Evolutionary conservation across 2,888 invertebrate species (phyloP).

Genomic region (Amblyteles armatorius): DNA sequence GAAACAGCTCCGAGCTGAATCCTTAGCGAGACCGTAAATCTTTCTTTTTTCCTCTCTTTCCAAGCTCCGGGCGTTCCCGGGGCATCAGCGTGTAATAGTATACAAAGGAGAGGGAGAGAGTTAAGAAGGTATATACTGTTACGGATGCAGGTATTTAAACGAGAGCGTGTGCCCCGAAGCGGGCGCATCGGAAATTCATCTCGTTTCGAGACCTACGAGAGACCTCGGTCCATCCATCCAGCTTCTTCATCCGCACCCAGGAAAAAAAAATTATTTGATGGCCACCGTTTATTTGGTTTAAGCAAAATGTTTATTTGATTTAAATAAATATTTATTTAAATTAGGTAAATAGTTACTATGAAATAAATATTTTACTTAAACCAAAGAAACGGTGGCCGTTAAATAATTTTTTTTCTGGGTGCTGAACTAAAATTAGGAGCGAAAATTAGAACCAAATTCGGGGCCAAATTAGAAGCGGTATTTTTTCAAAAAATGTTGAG

Average conservation of each 20-base stretch:
- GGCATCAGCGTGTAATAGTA: conserved; percentile 21
- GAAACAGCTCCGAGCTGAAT: conserved; percentile 22
- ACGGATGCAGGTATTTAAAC: conserved; percentile 66
- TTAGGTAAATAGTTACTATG: no score
- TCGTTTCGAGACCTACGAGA: conserved; percentile 17
- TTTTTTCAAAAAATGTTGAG: no score
- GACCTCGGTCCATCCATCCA: conserved; percentile 6
- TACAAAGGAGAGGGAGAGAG: conserved; percentile 52
- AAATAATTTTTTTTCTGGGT: no score
- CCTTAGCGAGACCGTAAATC: conserved; percentile 66
- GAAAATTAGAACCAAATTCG: no score
- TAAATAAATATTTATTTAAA: no score
- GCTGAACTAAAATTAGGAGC: no score
- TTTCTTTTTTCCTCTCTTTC: conserved; percentile 40
- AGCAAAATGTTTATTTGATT: no score
- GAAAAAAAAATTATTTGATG: no score
- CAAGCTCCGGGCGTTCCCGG: conserved; percentile 22
- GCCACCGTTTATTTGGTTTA: no score
- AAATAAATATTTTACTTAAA: no score
- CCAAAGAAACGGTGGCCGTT: no score
- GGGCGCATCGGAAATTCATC: conserved; percentile 49
- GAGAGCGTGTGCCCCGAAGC: conserved; percentile 56
- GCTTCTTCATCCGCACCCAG: not conserved
- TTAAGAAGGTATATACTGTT: conserved; percentile 39
- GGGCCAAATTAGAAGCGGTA: no score